Conservation (phyloP, 2,888 invertebrate species). For the Crocallis elinguaria region DNA sequence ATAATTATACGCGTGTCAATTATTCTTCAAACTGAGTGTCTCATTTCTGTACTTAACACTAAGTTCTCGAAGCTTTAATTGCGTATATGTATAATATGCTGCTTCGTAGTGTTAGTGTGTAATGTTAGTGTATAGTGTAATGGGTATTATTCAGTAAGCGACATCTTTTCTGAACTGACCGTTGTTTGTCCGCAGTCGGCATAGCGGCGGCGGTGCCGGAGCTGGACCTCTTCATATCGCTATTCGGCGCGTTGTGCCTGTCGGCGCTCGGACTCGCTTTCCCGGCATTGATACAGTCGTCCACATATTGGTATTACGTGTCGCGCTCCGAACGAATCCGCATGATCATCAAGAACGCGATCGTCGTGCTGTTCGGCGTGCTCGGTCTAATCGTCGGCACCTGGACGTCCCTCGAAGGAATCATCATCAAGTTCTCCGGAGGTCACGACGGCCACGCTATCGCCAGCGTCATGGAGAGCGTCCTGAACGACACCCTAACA, state of each 20-base stretch:
- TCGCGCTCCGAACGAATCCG: conserved; percentile 82
- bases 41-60: no score
- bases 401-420: conserved; percentile 87
- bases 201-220: conserved; percentile 94
- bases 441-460: conserved; percentile 14
- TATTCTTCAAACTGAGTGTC: no score
- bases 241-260: conserved; percentile 95
- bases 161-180: not conserved
- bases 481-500: conserved; percentile 1
- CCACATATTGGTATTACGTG: conserved; percentile 90
- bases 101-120: no score
- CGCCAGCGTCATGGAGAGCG: conserved; percentile 1
- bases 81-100: no score
- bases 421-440: conserved; percentile 83
- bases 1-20: no score
- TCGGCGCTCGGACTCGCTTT: conserved; percentile 95
- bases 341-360: conserved; percentile 85
- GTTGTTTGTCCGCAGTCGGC: conserved; percentile 85
- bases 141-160: no score
- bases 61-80: no score
- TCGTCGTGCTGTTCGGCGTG: conserved; percentile 87
- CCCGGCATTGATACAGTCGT: conserved; percentile 94
- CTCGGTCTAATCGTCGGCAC: conserved; percentile 89
- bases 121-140: no score
- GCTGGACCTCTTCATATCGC: conserved; percentile 91